phyloP scores from a whole-genome alignment of 1,140 invertebrate species.

The Batillaria attramentaria region DNA sequence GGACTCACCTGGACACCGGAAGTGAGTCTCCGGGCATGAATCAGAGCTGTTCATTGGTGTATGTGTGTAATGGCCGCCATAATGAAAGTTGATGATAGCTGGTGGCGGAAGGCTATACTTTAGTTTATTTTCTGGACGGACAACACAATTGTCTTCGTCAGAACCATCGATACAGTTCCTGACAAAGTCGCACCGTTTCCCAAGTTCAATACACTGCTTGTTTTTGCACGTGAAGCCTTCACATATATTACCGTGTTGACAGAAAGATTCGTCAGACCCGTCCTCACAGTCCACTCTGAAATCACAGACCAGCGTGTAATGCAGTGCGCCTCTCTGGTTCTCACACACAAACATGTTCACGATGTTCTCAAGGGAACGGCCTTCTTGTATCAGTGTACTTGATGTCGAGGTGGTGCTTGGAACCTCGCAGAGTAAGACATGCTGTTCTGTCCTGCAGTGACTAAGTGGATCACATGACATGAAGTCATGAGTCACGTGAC shows the following conservation, averaged over 20 bases:
- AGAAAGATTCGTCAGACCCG: background rate
- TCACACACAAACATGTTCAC: background rate
- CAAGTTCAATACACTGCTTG: background rate
- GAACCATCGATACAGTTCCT: background rate
- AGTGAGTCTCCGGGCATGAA: conserved; percentile 9
- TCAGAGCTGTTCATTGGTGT: background rate
- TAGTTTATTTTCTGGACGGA: background rate
- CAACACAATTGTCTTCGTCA: background rate
- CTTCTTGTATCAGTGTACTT: background rate
- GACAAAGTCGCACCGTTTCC: background rate
- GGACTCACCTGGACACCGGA: background rate
- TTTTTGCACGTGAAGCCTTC: background rate
- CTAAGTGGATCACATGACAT: background rate
- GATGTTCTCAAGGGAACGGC: too few species aligned
- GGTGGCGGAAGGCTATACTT: background rate
- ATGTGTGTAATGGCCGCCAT: background rate
- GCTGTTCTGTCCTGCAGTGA: too few species aligned
- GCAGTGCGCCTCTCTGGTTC: background rate
- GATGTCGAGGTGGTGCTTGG: too few species aligned
- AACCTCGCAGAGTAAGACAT: too few species aligned
- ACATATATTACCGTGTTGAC: background rate
- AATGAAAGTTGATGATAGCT: background rate
- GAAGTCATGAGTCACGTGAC: background rate
- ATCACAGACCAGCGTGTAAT: conserved; percentile 5
- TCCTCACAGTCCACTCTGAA: conserved; percentile 11